Conservation (phyloP, 2,797 vertebrate genomes). For the Acanthurus tractus region DNA sequence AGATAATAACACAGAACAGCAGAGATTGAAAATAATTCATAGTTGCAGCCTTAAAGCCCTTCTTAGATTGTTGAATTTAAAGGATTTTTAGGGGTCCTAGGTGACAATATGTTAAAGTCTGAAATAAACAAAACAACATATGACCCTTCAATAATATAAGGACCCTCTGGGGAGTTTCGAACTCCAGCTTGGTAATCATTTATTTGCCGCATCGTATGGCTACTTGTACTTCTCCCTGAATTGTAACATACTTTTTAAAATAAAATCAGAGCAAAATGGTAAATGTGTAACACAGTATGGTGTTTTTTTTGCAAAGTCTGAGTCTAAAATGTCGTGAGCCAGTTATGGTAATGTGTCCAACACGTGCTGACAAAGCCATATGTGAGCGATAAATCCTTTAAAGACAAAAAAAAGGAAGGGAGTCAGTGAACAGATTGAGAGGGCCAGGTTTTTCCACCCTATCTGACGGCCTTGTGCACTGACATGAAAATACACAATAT, state of each 20-base stretch:
- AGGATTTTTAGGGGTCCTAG: neutral
- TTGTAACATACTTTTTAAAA: too few species aligned
- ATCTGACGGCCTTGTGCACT: conserved; percentile 62
- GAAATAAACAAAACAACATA: neutral
- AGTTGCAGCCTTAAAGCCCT: neutral
- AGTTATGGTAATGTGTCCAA: neutral
- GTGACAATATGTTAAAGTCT: neutral
- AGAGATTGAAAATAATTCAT: neutral
- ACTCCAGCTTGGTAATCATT: neutral
- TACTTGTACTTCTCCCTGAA: neutral
- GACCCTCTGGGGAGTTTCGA: too few species aligned
- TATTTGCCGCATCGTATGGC: neutral
- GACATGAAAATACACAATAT: conserved; percentile 72
- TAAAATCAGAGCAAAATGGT: too few species aligned
- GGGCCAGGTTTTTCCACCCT: conserved; percentile 59
- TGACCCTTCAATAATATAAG: neutral
- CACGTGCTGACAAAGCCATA: conserved; percentile 43
- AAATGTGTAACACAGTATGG: too few species aligned
- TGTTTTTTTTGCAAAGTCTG: neutral
- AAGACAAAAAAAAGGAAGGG: conserved; percentile 1
- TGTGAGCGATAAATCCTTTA: conserved; percentile 26
- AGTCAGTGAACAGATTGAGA: conserved; percentile 57
- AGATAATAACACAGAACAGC: neutral
- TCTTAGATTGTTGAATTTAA: neutral
- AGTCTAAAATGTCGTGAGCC: neutral